These are phyloP conservation scores for Tridacna crocea DNA, from an alignment of 2,888 invertebrate genomes.

Conservation along the genomic window DNA sequence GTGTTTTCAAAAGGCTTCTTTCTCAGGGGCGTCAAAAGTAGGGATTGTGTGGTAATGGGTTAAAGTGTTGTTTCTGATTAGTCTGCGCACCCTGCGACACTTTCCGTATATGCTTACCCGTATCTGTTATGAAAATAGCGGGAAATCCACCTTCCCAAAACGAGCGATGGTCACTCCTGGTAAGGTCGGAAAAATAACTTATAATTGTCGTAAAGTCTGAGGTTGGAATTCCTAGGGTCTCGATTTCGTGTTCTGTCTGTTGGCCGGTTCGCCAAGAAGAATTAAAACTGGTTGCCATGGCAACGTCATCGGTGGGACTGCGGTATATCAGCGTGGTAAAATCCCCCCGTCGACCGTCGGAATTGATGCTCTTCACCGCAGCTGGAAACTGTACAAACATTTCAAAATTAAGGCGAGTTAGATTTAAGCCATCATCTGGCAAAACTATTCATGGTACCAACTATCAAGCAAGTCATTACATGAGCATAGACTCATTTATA, in stretches of 20 bases:
- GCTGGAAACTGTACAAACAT: slow-evolving; percentile 32
- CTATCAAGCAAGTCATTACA: too few species aligned
- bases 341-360: slow-evolving; percentile 41
- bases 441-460: too few species aligned
- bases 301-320: not conserved
- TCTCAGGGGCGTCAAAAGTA: too few species aligned
- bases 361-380: slow-evolving; percentile 13
- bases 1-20: too few species aligned
- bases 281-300: not conserved
- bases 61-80: too few species aligned
- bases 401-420: too few species aligned
- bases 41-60: too few species aligned
- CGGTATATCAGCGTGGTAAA: slow-evolving; percentile 42
- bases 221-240: slow-evolving; percentile 7
- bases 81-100: too few species aligned
- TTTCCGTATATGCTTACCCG: slow-evolving; percentile 35
- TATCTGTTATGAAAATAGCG: slow-evolving; percentile 41
- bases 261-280: slow-evolving; percentile 8
- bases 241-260: slow-evolving; percentile 19
- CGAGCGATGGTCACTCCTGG: slow-evolving; percentile 45
- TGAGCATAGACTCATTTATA: too few species aligned
- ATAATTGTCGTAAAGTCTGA: not conserved
- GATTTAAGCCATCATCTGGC: too few species aligned
- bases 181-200: not conserved
- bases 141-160: slow-evolving; percentile 35